Conservation (phyloP, 2,888 invertebrate genomes). For the Acanthopleura granulata region DNA sequence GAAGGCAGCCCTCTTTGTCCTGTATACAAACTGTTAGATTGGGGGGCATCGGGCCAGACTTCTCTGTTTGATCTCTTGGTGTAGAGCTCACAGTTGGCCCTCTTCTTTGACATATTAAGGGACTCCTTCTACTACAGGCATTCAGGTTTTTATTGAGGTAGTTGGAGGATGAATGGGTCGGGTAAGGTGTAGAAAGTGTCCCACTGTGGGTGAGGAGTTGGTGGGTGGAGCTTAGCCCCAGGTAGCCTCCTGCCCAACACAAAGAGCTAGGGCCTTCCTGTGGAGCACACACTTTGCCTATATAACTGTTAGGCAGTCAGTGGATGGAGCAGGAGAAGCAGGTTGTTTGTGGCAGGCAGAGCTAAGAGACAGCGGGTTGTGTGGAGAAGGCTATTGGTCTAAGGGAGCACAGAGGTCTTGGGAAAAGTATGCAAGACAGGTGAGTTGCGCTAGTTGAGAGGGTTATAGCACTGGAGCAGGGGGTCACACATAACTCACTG, state of each 20-base stretch:
- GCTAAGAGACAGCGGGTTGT: too few species aligned
- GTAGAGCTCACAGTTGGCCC: not conserved
- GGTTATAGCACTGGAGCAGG: too few species aligned
- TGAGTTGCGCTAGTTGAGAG: too few species aligned
- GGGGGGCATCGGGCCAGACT: not conserved
- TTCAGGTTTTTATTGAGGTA: not conserved
- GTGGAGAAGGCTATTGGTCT: too few species aligned
- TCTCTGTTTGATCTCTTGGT: conserved; percentile 10
- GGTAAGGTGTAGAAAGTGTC: not conserved
- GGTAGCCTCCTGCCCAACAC: not conserved
- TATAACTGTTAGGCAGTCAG: not conserved
- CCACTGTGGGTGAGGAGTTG: not conserved
- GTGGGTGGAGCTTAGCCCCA: not conserved
- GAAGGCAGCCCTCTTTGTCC: not conserved
- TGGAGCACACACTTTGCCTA: not conserved
- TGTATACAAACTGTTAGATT: conserved; percentile 13
- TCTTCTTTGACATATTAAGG: not conserved
- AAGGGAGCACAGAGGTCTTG: too few species aligned
- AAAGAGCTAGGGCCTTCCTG: not conserved
- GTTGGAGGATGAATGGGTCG: not conserved
- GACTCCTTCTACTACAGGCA: not conserved
- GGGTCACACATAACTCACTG: too few species aligned
- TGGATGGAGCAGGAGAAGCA: too few species aligned
- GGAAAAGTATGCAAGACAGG: too few species aligned
- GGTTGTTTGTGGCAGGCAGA: too few species aligned